phyloP scores from a whole-genome alignment of 1,140 invertebrate species.

The Harlomillsia oculata region DNA sequence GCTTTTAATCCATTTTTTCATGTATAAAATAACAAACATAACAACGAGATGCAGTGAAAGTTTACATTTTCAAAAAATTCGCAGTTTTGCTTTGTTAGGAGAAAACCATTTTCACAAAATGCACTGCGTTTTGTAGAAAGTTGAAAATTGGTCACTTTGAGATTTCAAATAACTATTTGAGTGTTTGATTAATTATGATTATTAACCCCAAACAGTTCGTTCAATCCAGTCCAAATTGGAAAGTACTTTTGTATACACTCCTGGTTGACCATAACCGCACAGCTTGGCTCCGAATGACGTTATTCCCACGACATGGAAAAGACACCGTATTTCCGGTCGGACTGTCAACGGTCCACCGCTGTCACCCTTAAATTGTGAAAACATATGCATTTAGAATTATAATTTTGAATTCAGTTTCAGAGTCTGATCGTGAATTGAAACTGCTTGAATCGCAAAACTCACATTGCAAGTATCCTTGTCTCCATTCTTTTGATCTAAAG shows the following conservation, averaged over 20 bases:
- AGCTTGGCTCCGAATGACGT: slow-evolving; percentile 26
- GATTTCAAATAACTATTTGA: neutral
- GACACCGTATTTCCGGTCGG: slow-evolving; percentile 14
- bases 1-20: too few relatives aligned
- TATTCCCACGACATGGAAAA: slow-evolving; percentile 23
- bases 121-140: neutral
- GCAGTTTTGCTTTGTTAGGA: too few relatives aligned
- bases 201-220: slow-evolving; percentile 13
- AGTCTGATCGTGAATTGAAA: too few relatives aligned
- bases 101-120: too few relatives aligned
- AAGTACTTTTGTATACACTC: slow-evolving; percentile 25
- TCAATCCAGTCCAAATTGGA: slow-evolving; percentile 31
- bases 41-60: too few relatives aligned
- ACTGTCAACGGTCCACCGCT: slow-evolving; percentile 25
- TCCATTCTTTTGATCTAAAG: slow-evolving; percentile 17
- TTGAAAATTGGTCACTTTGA: neutral
- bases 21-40: too few relatives aligned
- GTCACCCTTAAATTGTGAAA: slow-evolving; percentile 21
- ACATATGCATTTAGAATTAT: slow-evolving; percentile 1
- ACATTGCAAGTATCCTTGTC: slow-evolving; percentile 33
- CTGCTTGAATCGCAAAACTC: slow-evolving; percentile 2
- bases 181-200: neutral
- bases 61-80: too few relatives aligned
- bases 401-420: neutral
- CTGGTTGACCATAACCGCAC: slow-evolving; percentile 27